phyloP scores from a whole-genome alignment of 2,888 invertebrate genomes.

The Eudasyphora cyanicolor region DNA sequence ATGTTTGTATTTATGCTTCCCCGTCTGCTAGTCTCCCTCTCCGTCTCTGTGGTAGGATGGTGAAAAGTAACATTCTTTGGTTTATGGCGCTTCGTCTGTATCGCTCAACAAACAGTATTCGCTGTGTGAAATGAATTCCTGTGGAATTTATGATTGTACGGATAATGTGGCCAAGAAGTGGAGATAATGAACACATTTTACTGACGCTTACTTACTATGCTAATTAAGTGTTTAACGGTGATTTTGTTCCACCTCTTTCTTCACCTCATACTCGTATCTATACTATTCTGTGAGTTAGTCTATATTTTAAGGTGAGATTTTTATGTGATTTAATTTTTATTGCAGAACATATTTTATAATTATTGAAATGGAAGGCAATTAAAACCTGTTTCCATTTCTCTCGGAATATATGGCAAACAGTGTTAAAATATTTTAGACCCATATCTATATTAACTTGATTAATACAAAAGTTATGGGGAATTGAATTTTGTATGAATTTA shows the following conservation, averaged over 20 bases:
- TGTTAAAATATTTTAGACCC: too few species aligned
- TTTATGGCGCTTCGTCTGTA: conserved; percentile 21
- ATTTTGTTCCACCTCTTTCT: conserved; percentile 29
- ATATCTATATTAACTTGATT: too few species aligned
- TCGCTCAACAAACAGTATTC: background rate
- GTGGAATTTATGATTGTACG: conserved; percentile 48
- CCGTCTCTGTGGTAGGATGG: background rate
- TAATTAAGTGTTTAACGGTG: conserved; percentile 64
- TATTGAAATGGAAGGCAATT: too few species aligned
- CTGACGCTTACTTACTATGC: conserved; percentile 60
- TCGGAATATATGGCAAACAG: too few species aligned
- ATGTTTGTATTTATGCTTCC: background rate
- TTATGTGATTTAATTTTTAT: too few species aligned
- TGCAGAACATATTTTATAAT: too few species aligned
- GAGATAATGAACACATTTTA: conserved; percentile 61
- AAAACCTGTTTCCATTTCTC: too few species aligned
- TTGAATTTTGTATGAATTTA: too few species aligned
- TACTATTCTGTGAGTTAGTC: too few species aligned
- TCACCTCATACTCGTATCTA: background rate
- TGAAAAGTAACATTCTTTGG: background rate
- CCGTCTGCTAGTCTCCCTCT: background rate
- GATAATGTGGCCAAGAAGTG: conserved; percentile 36
- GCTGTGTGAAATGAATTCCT: conserved; percentile 25
- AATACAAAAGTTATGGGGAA: too few species aligned
- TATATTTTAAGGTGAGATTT: too few species aligned